These are phyloP conservation scores for Ranitomeya imitator DNA, from an alignment of 2,113 vertebrate genomes.

Conservation along the genomic window DNA sequence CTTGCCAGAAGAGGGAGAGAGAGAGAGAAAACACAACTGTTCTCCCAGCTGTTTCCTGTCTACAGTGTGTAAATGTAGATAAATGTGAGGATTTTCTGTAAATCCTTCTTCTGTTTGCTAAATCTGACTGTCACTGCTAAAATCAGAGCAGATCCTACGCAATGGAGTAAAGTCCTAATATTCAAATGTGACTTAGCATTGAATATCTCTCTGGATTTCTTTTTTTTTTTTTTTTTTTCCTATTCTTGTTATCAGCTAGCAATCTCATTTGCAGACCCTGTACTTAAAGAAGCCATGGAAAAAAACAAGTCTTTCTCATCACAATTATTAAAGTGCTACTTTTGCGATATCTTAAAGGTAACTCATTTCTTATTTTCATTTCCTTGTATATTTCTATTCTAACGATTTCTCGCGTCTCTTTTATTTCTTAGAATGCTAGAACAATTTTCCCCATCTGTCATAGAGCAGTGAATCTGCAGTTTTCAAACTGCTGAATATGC, in stretches of 20 bases:
- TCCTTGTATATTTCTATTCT: constrained; percentile 35
- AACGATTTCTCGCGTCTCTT: constrained; percentile 82
- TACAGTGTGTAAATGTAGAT: constrained; percentile 99
- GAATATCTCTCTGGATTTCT: constrained; percentile 92
- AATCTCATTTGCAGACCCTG: constrained; percentile 95
- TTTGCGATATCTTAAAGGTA: constrained; percentile 99
- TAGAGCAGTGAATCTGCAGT: constrained; percentile 71
- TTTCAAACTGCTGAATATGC: constrained; percentile 78
- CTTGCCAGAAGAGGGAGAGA: constrained; percentile 94
- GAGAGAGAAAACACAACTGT: constrained; percentile 89
- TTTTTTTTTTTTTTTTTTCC: constrained; percentile 83
- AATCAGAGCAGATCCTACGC: constrained; percentile 93
- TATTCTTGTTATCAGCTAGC: constrained; percentile 95
- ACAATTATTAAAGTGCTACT: constrained; percentile 93
- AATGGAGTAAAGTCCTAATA: constrained; percentile 99
- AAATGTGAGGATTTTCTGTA: constrained; percentile 99
- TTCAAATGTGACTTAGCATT: constrained; percentile 99
- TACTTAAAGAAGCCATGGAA: constrained; percentile 91
- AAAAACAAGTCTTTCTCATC: constrained; percentile 90
- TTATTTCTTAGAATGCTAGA: constrained; percentile 96
- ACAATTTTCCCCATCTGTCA: constrained; percentile 77
- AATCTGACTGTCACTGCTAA: constrained; percentile 98
- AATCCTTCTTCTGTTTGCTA: constrained; percentile 99
- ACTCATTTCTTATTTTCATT: constrained; percentile 80
- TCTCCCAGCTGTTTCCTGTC: constrained; percentile 99